Evolutionary conservation across 2,113 vertebrate species (phyloP).

Genomic region (Ancistrus triradiatus): DNA sequence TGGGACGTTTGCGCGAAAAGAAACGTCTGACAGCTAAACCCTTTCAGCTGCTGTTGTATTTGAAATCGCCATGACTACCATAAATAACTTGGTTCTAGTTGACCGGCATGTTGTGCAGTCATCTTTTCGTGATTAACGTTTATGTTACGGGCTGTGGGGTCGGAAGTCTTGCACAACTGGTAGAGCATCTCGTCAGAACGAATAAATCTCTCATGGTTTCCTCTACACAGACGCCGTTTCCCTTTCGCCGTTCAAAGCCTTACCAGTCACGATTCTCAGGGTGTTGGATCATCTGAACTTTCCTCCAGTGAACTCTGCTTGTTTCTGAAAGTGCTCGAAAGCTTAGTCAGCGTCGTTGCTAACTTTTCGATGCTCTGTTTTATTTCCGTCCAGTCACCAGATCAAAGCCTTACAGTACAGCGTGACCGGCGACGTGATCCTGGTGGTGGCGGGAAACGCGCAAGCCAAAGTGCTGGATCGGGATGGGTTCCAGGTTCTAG

Average conservation of each 20-base stretch:
- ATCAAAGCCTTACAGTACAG: slow-evolving; percentile 92
- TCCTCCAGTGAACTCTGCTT: background rate
- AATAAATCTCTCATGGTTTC: slow-evolving; percentile 3
- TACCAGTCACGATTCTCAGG: slow-evolving; percentile 5
- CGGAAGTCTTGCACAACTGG: slow-evolving; percentile 23
- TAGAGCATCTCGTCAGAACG: slow-evolving; percentile 18
- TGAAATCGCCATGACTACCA: slow-evolving; percentile 13
- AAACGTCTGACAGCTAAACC: background rate
- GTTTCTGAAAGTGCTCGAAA: too few relatives aligned
- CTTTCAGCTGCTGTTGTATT: slow-evolving; percentile 2
- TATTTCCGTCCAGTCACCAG: slow-evolving; percentile 77
- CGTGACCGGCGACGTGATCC: slow-evolving; percentile 89
- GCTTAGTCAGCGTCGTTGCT: too few relatives aligned
- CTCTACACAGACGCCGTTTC: background rate
- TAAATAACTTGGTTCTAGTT: background rate
- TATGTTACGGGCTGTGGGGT: background rate
- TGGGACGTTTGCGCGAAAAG: background rate
- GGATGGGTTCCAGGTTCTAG: slow-evolving; percentile 96
- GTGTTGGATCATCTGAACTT: background rate
- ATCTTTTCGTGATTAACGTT: slow-evolving; percentile 22
- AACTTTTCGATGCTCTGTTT: slow-evolving; percentile 1
- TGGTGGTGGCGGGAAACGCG: slow-evolving; percentile 90
- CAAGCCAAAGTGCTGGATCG: slow-evolving; percentile 96
- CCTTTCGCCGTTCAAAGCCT: background rate
- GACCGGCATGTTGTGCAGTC: background rate